phyloP scores from a whole-genome alignment of 1,140 invertebrate species.

The Drusus annulatus region DNA sequence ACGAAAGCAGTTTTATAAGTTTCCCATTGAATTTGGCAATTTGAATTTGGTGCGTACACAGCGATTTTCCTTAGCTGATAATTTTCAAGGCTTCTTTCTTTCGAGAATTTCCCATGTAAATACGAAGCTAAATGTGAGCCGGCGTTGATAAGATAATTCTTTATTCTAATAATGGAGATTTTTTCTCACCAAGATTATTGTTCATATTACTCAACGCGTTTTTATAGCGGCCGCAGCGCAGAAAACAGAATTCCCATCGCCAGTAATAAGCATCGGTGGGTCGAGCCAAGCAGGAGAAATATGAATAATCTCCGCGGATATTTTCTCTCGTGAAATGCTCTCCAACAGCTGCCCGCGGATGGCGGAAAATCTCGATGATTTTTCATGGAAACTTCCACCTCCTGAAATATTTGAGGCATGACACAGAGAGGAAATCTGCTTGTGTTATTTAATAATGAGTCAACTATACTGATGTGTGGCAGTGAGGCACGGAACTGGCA shows the following conservation, averaged over 20 bases:
- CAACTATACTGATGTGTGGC: too few species aligned
- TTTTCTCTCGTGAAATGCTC: background rate
- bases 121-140: background rate
- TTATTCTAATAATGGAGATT: background rate
- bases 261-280: background rate
- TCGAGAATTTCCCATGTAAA: background rate
- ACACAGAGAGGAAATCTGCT: background rate
- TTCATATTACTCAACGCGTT: constrained; percentile 2
- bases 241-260: constrained; percentile 2
- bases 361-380: background rate
- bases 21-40: too few species aligned
- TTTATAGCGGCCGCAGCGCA: background rate
- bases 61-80: too few species aligned
- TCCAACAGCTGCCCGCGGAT: constrained; percentile 3
- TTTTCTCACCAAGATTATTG: background rate
- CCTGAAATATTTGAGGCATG: background rate
- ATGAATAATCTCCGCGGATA: background rate
- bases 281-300: background rate
- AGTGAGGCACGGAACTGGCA: too few species aligned
- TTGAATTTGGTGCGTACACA: too few species aligned
- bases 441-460: background rate
- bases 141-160: background rate
- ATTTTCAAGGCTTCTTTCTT: background rate
- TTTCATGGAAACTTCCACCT: background rate
- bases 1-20: too few species aligned